Evolutionary conservation across 2,113 vertebrate genomes (phyloP), one percentile per base, ranked within the genome.

Genomic region (Hippopotamus amphibius): DNA sequence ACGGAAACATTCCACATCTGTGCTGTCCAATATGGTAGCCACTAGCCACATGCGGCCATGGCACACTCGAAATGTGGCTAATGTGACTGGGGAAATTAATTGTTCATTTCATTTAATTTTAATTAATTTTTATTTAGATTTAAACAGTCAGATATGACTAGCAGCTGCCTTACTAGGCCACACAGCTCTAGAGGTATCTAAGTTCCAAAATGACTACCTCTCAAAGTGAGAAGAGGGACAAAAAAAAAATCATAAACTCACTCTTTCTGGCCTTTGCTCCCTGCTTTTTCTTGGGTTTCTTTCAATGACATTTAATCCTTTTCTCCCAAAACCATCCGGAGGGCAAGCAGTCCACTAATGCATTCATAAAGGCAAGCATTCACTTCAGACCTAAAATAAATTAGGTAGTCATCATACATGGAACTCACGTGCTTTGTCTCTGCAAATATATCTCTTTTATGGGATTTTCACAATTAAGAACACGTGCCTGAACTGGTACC

Each of bases 281-380:
- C 66, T 83, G 74, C 7, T 91, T 53, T 90, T 71, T 65, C 28
- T 68, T 76, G 74, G 57, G 19, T 66, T 94, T 89, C 57, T 94
- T 61, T 66, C 37, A 48, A 71, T 30, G 83, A 57, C 11, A 82
- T 16, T 63, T 83, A 28, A 57, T 77, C 1, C 9, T 71, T 83
- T 74, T 53, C 21, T 59, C 57, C 0, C 24, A 61, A 86, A 87
- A 57, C 10, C 94, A 46, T 66, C 15, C 41, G 28, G 7, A 90
- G 43, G 28, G 26, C 74, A 91, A 46, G 26, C 19, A 33, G 66
- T 24, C 33, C 43, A 88, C 50, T 72, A 43, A 46, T 12, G 50
- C 10, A 50, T 13, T 59, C 53, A 66, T 53, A 88, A 74, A 30
- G 14, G 53, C 22, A 72, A 74, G n/a, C 26, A 53, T 94, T 77